A percentile compares a stretch with the other conserved stretches of the same genome.
phyloP scores from a whole-genome alignment of 92 coral and sea anemone species.

The Zoanthus gigantus region DNA sequence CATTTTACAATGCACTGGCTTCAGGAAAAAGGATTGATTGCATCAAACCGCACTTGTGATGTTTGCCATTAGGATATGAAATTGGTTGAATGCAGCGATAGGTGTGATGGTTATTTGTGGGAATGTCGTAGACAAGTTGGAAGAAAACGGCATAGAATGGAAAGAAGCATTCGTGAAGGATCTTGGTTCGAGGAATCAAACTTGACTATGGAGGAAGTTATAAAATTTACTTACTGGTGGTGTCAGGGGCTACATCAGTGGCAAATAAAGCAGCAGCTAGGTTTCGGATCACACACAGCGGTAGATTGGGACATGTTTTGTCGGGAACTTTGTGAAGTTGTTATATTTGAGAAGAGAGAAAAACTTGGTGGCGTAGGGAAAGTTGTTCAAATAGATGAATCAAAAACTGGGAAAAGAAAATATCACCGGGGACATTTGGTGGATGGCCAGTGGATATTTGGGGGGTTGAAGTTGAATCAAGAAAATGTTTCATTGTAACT shows the following conservation, averaged over 20 bases:
- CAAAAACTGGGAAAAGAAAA: no score
- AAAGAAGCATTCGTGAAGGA: slow-evolving; percentile 43
- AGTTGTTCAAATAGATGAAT: slow-evolving; percentile 29
- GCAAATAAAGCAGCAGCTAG: slow-evolving; percentile 18
- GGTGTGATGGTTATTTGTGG: slow-evolving; percentile 47
- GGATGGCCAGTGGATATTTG: no score
- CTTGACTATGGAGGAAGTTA: slow-evolving; percentile 28
- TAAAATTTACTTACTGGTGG: background rate
- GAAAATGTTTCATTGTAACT: no score
- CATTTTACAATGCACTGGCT: slow-evolving; percentile 42
- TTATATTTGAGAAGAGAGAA: slow-evolving; percentile 30
- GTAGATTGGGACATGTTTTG: slow-evolving; percentile 7
- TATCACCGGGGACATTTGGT: no score
- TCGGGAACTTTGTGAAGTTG: slow-evolving; percentile 7
- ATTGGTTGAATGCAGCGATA: slow-evolving; percentile 35
- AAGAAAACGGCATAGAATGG: slow-evolving; percentile 36
- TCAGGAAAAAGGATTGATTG: slow-evolving; percentile 48
- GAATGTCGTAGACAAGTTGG: slow-evolving; percentile 42
- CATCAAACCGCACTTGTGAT: slow-evolving; percentile 39
- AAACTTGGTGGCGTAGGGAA: slow-evolving; percentile 40
- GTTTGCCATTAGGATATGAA: slow-evolving; percentile 34
- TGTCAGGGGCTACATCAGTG: slow-evolving; percentile 9
- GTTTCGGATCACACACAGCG: slow-evolving; percentile 2
- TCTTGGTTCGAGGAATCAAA: slow-evolving; percentile 20
- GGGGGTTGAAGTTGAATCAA: no score